Evolutionary conservation across 1,140 invertebrate species (phyloP), one percentile per base, ranked within the genome.

Genomic region (Sminthurinus signatus): DNA sequence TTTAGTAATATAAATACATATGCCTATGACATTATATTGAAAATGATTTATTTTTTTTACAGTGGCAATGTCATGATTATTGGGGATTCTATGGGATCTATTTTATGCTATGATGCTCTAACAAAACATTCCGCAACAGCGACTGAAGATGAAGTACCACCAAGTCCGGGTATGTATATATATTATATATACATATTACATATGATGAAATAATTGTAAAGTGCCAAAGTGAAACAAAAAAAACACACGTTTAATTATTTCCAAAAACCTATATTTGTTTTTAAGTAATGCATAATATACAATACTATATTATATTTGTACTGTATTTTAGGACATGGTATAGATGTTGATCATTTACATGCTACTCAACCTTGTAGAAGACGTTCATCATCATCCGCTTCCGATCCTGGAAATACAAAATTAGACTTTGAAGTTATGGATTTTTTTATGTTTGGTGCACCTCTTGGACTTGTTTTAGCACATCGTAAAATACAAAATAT

Each of bases 381-480:
- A 29, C 60, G 74, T 32, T 75, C 74, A 15, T 75, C 74, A 12
- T 72, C 71, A 14, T 72, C 69, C 76, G 76, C 64, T 72, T 82
- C 88, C 78, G 88, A 90, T 65, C 82, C 84, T 72, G 80, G 83
- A 46, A 78, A 81, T 57, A 76, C 75, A 48, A 89, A 87, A 77
- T 82, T 97, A 69, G 93, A 97, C 51, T 98, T 98, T 80, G 93
- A 97, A 74, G 88, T 96, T 8, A 84, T 82, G 64, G 93, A 98
- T 74, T 89, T 97, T 73, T 99, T 99, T 76, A 93, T 96, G 83
- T 96, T 98, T 77, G 96, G 96, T 32, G 95, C 91, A 75, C 95
- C 96, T 8, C 78, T 99, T 3, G 88, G 92, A 17, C 78, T 98
- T 51, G 88, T 98, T 23, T 80, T 99, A 59, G 93, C 95, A 14